Evolutionary conservation across 2,888 invertebrate genomes (phyloP).

Genomic region (Lepidochrysops patricia): DNA sequence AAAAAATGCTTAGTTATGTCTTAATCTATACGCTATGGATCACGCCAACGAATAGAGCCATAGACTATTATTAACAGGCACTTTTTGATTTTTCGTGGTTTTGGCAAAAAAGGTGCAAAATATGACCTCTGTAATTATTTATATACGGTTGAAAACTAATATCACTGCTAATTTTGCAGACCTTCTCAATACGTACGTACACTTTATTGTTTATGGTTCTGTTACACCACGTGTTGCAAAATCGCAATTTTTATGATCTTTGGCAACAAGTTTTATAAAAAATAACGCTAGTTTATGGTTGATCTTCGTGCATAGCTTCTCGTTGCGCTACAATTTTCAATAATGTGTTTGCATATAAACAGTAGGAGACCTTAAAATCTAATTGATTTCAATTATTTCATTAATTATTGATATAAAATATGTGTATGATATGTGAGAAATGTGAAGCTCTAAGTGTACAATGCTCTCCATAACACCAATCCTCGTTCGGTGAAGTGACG

Average conservation of each 20-base stretch:
- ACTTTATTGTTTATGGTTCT: conserved; percentile 36
- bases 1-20: not conserved
- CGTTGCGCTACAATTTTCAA: conserved; percentile 59
- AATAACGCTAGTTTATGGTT: conserved; percentile 48
- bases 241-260: conserved; percentile 26
- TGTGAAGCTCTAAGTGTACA: conserved; percentile 42
- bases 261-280: conserved; percentile 36
- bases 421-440: conserved; percentile 45
- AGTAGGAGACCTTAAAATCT: conserved; percentile 42
- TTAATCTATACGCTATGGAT: not conserved
- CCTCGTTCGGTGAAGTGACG: conserved; percentile 71
- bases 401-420: conserved; percentile 40
- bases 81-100: not conserved
- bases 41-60: not conserved
- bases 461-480: conserved; percentile 63
- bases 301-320: conserved; percentile 59
- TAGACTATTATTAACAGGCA: not conserved
- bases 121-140: too few relatives aligned
- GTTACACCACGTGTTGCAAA: conserved; percentile 40
- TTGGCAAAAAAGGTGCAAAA: too few relatives aligned
- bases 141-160: too few relatives aligned
- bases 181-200: not conserved
- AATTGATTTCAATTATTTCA: conserved; percentile 40
- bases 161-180: too few relatives aligned
- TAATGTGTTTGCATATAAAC: conserved; percentile 71